These are phyloP conservation scores for Dendrophyllia cribrosa DNA, from an alignment of 64 coral and sea anemone genomes.

Conservation along the genomic window DNA sequence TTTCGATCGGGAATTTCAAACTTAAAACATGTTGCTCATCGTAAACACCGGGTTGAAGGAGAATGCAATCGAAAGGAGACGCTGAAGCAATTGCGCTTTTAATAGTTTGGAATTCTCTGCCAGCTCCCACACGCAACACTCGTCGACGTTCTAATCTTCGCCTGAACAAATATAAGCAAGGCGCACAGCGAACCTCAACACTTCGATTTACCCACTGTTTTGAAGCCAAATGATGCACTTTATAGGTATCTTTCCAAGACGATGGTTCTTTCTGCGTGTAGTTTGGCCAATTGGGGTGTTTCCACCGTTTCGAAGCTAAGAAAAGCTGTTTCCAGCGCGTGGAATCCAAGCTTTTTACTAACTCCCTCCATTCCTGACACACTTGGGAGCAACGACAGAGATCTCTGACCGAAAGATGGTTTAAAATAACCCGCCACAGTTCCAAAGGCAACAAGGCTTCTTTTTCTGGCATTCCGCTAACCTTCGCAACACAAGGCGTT, in stretches of 20 bases:
- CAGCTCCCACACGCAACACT: conserved; percentile 75
- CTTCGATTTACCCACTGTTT: conserved; percentile 94
- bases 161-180: conserved; percentile 72
- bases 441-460: conserved; percentile 85
- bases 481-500: background rate
- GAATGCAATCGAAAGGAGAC: conserved; percentile 87
- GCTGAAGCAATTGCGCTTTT: conserved; percentile 84
- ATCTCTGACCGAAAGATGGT: conserved; percentile 81
- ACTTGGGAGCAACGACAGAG: conserved; percentile 95
- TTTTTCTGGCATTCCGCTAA: conserved; percentile 88
- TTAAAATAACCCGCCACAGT: conserved; percentile 91
- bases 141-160: conserved; percentile 70
- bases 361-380: conserved; percentile 92
- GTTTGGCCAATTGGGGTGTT: conserved; percentile 98
- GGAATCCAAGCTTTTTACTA: conserved; percentile 94
- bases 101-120: conserved; percentile 73
- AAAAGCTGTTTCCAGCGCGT: conserved; percentile 95
- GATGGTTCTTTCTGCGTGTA: conserved; percentile 83
- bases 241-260: conserved; percentile 97
- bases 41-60: conserved; percentile 78
- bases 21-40: conserved; percentile 91
- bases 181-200: conserved; percentile 83
- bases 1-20: conserved; percentile 93
- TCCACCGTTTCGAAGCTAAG: conserved; percentile 86
- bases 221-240: conserved; percentile 87